Evolutionary conservation across 2,888 invertebrate genomes (phyloP).

Genomic region (Macrophya alboannulata): DNA sequence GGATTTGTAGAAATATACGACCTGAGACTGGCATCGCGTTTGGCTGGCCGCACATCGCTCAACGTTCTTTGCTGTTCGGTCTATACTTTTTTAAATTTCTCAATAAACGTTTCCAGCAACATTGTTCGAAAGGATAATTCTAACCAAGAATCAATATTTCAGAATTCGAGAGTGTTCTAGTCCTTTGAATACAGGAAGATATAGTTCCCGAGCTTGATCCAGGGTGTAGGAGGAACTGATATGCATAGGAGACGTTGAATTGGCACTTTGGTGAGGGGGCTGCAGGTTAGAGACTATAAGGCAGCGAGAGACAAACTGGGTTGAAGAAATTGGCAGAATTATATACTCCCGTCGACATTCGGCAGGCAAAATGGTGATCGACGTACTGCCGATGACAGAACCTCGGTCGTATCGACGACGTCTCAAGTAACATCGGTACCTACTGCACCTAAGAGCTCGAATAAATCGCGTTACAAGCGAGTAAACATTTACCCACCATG

Average conservation of each 20-base stretch:
- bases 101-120: too few relatives aligned
- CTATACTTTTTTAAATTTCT: too few relatives aligned
- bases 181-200: neutral
- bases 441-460: neutral
- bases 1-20: too few relatives aligned
- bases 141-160: too few relatives aligned
- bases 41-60: too few relatives aligned
- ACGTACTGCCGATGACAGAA: slow-evolving; percentile 50
- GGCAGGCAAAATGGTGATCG: slow-evolving; percentile 18
- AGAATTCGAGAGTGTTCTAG: too few relatives aligned
- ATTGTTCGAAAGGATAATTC: too few relatives aligned
- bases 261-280: neutral
- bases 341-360: neutral
- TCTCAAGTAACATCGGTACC: neutral
- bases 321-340: slow-evolving; percentile 13
- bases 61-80: too few relatives aligned
- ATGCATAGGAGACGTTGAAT: neutral
- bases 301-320: neutral
- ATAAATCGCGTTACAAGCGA: neutral
- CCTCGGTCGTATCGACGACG: slow-evolving; percentile 14
- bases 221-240: neutral
- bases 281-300: neutral
- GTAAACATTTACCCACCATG: neutral
- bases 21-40: too few relatives aligned
- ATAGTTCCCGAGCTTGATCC: neutral